Evolutionary conservation across 1,140 invertebrate species (phyloP), one percentile per base, ranked within the genome.

Genomic region (Aculops lycopersici): DNA sequence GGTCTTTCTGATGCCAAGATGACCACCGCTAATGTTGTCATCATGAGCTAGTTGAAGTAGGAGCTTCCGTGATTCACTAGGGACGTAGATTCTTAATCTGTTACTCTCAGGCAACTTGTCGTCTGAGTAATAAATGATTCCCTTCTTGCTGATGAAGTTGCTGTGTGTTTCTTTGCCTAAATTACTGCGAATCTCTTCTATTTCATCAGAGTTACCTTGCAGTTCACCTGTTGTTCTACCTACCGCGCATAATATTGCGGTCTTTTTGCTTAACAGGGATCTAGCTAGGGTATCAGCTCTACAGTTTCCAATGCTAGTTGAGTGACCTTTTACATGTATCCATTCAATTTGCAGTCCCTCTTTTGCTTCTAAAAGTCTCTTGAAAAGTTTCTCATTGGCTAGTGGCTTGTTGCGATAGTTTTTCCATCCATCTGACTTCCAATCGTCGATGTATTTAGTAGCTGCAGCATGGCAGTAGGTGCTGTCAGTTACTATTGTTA

Each of bases 1-100:
- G 12, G 46, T 49, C 42, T 46, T 50, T 15, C 21, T 40, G 8
- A 42, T 36, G 12, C 48, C 49, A 4, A 50, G 41, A 39, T 52
- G 50, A 17, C 38, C 44, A 4, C 37, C 40, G 3, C 19, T 13
- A n/a, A 19, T n/a, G 17, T 42, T 42, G 13, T 46, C 47, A 17
- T 47, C 46, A 39, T 51, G 50, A 20, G 24, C 24, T n/a, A 31
- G 24, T 31, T 31, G 8, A 8, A 31, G 24, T 8, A 31, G 24
- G 8, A 8, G n/a, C 8, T 31, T 8, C 24, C 24, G 8, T 31
- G 24, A 31, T n/a, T 8, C 8, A 8, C n/a, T 8, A 8, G 24
- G 24, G 8, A 31, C 24, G 24, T 8, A 31, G 24, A 31, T 31
- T 8, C 24, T 8, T 8, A 8, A n/a, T 31, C n/a, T 8, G 24